phyloP scores from a whole-genome alignment of 2,888 invertebrate species.

The Pachymerium ferrugineum region DNA sequence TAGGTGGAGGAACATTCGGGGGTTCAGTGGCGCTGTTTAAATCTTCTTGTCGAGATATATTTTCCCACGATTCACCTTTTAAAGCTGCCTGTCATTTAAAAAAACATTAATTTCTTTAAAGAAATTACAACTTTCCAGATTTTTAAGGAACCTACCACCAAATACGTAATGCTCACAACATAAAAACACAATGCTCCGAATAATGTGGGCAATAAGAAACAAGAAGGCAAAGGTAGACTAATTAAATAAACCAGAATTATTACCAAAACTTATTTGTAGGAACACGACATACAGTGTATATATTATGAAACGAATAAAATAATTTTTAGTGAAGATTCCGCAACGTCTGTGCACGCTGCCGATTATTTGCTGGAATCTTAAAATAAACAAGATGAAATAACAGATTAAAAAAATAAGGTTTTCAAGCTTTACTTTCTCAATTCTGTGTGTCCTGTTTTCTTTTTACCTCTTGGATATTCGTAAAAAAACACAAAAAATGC shows the following conservation, averaged over 20 bases:
- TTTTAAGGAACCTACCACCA: not conserved
- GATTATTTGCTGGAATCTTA: not conserved
- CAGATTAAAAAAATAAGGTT: not conserved
- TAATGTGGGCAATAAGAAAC: not conserved
- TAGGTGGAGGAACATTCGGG: not conserved
- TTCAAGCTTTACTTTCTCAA: not conserved
- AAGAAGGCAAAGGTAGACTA: not conserved
- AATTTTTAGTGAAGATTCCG: not conserved
- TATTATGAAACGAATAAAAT: not conserved
- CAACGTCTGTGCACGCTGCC: not conserved
- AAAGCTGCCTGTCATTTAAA: not conserved
- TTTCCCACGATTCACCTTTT: not conserved
- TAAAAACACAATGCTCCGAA: not conserved
- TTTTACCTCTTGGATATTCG: not conserved
- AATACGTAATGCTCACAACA: not conserved
- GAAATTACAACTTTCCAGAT: not conserved
- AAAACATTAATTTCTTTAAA: not conserved
- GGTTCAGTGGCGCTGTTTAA: not conserved
- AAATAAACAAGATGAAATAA: not conserved
- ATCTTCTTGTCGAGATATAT: too few relatives aligned
- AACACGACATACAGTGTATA: not conserved
- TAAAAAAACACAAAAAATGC: not conserved
- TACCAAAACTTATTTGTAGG: too few relatives aligned
- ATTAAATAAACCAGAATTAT: not conserved
- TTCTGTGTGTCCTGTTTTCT: not conserved